Base-by-base conservation (phyloP, 2,888 invertebrate genomes). In the Eledona agricola region DNA sequence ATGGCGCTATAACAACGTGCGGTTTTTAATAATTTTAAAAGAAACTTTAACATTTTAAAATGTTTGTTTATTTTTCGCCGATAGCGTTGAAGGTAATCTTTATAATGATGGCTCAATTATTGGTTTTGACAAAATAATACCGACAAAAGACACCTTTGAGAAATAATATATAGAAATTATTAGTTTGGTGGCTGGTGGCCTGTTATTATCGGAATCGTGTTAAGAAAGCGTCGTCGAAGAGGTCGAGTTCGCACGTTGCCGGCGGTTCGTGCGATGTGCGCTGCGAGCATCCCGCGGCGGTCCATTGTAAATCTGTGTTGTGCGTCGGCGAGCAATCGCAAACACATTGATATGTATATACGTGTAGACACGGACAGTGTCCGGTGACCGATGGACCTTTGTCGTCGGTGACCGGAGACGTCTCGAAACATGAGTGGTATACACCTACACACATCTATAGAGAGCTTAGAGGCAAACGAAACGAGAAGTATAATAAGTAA, bases 381-480 rank as follows among this genome's bases (percentile, higher is more conserved):
- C 26, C 29, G 50, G 26, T 42, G 17, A 22, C 34, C 19, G 42
- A 42, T 50, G 37, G 51, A 20, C 9, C 10, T 9, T 7, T 2
- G 10, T 10, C 28, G 17, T 7, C 25, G 23, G 6, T 19, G 43
- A 51, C 43, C 43, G 19, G 43, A 15, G 35, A 23, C 20, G 20
- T 17, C 12, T 15, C 10, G 15, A 5, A 20, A 2, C 13, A 16
- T 3, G 4, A 13, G 29, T 37, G 11, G 28, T 28, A 37, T 52
- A 56, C 47, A 65, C 65, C 70, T 71, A 71, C 66, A 67, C 67
- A 69, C 69, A 71, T 68, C 70, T 69, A n/a, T n/a, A n/a, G n/a
- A n/a, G n/a, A 70, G 70, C 70, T 58, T 60, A 62, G 61, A 63
- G 63, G 70, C 70, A 66, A 67, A 60, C 63, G 58, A 68, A 66